These are phyloP conservation scores for Cartodere bifasciata DNA, from an alignment of 2,888 invertebrate genomes.

Conservation along the genomic window DNA sequence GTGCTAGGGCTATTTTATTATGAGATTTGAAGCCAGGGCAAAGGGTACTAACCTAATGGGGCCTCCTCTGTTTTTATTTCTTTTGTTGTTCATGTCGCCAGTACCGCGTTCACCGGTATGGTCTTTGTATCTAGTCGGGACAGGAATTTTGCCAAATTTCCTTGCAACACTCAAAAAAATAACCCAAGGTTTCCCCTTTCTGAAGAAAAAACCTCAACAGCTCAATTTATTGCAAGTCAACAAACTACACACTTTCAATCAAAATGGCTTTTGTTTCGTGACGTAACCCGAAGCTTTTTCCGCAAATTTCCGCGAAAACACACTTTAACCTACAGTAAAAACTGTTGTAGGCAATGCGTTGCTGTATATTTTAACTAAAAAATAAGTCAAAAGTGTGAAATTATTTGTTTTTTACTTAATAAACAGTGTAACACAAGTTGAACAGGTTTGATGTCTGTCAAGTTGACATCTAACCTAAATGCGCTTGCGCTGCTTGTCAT, in stretches of 20 bases:
- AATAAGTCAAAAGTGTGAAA: too few relatives aligned
- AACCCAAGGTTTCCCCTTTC: conserved; percentile 22
- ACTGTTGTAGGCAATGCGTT: too few relatives aligned
- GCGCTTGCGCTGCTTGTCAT: too few relatives aligned
- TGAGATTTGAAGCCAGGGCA: too few relatives aligned
- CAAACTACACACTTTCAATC: conserved; percentile 27
- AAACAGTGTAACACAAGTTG: too few relatives aligned
- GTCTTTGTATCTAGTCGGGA: conserved; percentile 71
- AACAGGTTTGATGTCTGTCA: too few relatives aligned
- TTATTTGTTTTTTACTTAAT: too few relatives aligned
- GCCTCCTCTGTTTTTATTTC: conserved; percentile 73
- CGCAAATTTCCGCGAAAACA: conserved; percentile 23
- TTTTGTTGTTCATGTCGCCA: conserved; percentile 65
- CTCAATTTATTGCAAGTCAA: conserved; percentile 25
- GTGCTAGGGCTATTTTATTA: too few relatives aligned
- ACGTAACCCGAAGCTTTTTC: conserved; percentile 34
- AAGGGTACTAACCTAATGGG: conserved; percentile 49
- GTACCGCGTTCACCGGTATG: conserved; percentile 65
- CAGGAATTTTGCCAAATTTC: conserved; percentile 61
- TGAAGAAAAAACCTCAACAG: conserved; percentile 17
- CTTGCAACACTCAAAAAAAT: conserved; percentile 19
- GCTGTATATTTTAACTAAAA: too few relatives aligned
- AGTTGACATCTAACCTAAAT: too few relatives aligned
- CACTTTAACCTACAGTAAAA: conserved; percentile 15
- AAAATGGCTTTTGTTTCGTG: conserved; percentile 38